Conservation (phyloP, 2,888 invertebrate genomes). For the Euspilapteryx auroguttella region DNA sequence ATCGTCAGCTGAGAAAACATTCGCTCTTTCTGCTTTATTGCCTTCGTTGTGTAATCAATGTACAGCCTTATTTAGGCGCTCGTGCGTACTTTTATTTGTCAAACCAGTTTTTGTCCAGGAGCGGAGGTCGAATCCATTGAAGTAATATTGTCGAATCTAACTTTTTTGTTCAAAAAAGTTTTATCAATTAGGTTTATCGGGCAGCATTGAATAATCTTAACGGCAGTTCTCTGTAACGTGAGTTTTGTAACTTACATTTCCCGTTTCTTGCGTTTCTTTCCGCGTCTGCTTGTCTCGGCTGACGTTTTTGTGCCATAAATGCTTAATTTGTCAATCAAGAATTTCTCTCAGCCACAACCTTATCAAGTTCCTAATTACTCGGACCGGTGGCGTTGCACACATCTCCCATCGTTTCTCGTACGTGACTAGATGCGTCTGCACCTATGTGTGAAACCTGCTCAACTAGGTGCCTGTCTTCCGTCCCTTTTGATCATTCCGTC, state of each 20-base stretch:
- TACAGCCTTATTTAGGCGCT: slow-evolving; percentile 9
- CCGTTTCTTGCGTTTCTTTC: too few species aligned
- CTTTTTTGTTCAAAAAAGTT: too few species aligned
- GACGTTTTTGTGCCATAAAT: too few species aligned
- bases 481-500: slow-evolving; percentile 30
- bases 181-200: too few species aligned
- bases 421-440: slow-evolving; percentile 3
- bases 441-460: slow-evolving; percentile 20
- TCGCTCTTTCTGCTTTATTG: slow-evolving; percentile 17
- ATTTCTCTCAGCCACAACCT: slow-evolving; percentile 11
- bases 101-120: too few species aligned
- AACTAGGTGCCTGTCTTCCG: slow-evolving; percentile 22
- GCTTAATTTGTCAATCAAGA: slow-evolving; percentile 8
- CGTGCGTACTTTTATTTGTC: slow-evolving; percentile 1
- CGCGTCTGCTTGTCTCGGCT: too few species aligned
- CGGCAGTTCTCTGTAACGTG: too few species aligned
- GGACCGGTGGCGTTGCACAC: slow-evolving; percentile 29
- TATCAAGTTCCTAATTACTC: slow-evolving; percentile 28
- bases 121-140: too few species aligned
- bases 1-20: slow-evolving; percentile 26
- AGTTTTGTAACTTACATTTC: too few species aligned
- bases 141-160: too few species aligned
- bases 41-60: slow-evolving; percentile 16
- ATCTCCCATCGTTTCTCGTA: slow-evolving; percentile 19
- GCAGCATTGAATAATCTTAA: too few species aligned